phyloP scores from a whole-genome alignment of 2,888 invertebrate species.

The Drosophila gaucha region DNA sequence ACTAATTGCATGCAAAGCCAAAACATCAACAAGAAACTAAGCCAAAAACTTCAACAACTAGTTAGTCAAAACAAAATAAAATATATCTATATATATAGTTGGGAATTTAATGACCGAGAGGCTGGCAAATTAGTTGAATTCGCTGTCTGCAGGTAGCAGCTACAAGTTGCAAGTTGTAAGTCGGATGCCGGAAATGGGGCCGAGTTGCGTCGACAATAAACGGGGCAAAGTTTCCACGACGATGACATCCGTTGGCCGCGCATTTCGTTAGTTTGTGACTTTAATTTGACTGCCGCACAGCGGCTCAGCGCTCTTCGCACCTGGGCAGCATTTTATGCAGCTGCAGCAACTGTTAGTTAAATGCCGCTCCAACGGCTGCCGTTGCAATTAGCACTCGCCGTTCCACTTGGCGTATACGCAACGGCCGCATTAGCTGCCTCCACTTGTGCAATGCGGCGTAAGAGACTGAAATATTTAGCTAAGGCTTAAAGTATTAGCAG shows the following conservation, averaged over 20 bases:
- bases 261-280: constrained; percentile 64
- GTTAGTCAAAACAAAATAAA: constrained; percentile 7
- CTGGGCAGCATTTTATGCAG: constrained; percentile 45
- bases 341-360: constrained; percentile 41
- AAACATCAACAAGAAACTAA: constrained; percentile 14
- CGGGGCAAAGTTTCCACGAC: constrained; percentile 60
- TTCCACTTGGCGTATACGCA: constrained; percentile 57
- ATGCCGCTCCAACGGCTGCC: constrained; percentile 28
- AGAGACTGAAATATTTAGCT: constrained; percentile 7
- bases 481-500: neutral
- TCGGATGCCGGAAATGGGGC: constrained; percentile 61
- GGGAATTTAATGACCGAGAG: constrained; percentile 52
- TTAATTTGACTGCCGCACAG: constrained; percentile 52
- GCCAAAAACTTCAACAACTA: constrained; percentile 8
- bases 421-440: constrained; percentile 9
- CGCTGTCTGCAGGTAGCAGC: constrained; percentile 37
- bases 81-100: constrained; percentile 2
- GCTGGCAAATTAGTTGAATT: constrained; percentile 42
- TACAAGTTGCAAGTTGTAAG: constrained; percentile 11
- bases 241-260: constrained; percentile 58
- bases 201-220: constrained; percentile 70
- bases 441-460: constrained; percentile 4
- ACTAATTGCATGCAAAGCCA: constrained; percentile 27
- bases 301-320: constrained; percentile 17
- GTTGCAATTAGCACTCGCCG: constrained; percentile 48